Base-by-base conservation (phyloP, 2,888 invertebrate species). In the Dryocosmus kuriphilus region DNA sequence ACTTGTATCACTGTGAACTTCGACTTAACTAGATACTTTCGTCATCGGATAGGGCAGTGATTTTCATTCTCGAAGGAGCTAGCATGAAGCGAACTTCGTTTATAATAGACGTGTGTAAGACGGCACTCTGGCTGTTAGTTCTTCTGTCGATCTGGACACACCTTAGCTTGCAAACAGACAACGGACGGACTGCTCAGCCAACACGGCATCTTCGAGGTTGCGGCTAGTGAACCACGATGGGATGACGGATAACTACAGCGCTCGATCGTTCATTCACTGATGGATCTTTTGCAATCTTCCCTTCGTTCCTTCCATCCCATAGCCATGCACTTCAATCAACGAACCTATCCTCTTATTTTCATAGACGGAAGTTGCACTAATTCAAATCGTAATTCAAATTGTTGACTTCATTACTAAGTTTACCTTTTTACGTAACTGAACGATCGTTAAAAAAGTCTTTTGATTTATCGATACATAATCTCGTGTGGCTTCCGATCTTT, bases 191-290 rank as follows among this genome's bases (percentile, higher is more conserved):
- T 30, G 63, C 35, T 63, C 35, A 22, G 22, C 35, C 63, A 63
- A 63, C 63, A 63, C 27, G 46, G 46, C 67, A 67, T 16, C 46
- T 67, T 30, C 22, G 41, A 46, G 30, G 46, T 67, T 67, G 67
- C 27, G 41, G 67, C 46, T 67, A 67, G 67, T 67, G 27, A 67
- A 67, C 46, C 67, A 71, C 51, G 46, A 71, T 71, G 51, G 22
- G 51, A 51, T 51, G 71, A 71, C 51, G 71, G 46, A 71, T 71
- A 71, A 71, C 71, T 51, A 71, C 30, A 51, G 30, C 3, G 46
- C 24, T 46, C 67, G 67, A 67, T 67, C 67, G 46, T 67, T 67
- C 67, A 67, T 30, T 46, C 67, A 51, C 46, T 67, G 67, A 67
- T 67, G 46, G 46, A 51, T 67, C 67, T 67, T 41, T 46, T 67